These are phyloP conservation scores for Sphaerodactylus townsendi DNA, from an alignment of 2,113 vertebrate genomes.

Conservation along the genomic window DNA sequence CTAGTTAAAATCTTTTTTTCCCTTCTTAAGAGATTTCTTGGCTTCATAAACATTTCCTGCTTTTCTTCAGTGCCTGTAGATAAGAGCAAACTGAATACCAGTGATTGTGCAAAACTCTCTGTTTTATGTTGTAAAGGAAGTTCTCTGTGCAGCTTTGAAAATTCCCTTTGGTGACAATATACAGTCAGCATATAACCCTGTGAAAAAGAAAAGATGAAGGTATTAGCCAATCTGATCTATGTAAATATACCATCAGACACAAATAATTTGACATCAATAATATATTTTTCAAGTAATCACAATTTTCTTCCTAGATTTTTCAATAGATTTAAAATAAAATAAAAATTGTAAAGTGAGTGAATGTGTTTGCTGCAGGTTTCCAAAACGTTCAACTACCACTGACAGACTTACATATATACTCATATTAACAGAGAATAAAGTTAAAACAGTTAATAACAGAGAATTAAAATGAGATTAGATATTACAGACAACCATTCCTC, in stretches of 20 bases:
- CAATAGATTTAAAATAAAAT: not conserved
- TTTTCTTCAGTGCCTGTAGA: slow-evolving; percentile 17
- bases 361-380: not conserved
- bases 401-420: too few relatives aligned
- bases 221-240: not conserved
- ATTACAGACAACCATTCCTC: too few relatives aligned
- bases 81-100: not conserved
- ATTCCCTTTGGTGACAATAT: slow-evolving; percentile 25
- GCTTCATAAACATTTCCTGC: slow-evolving; percentile 32
- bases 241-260: slow-evolving; percentile 12
- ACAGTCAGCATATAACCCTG: slow-evolving; percentile 14
- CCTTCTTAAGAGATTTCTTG: slow-evolving; percentile 3
- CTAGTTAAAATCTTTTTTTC: not conserved
- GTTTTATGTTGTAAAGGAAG: not conserved
- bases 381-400: not conserved
- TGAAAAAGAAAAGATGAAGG: slow-evolving; percentile 33
- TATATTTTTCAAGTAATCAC: slow-evolving; percentile 18
- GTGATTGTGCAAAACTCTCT: slow-evolving; percentile 20
- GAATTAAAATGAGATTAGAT: too few relatives aligned
- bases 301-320: slow-evolving; percentile 9
- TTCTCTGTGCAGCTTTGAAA: not conserved
- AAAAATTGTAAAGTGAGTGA: not conserved
- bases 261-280: slow-evolving; percentile 25
- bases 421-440: too few relatives aligned
- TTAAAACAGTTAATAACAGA: too few relatives aligned